Percentiles rank a stretch among this genome's conserved stretches.
phyloP scores from a whole-genome alignment of 1,140 invertebrate species.

The Brachionus angularis region DNA sequence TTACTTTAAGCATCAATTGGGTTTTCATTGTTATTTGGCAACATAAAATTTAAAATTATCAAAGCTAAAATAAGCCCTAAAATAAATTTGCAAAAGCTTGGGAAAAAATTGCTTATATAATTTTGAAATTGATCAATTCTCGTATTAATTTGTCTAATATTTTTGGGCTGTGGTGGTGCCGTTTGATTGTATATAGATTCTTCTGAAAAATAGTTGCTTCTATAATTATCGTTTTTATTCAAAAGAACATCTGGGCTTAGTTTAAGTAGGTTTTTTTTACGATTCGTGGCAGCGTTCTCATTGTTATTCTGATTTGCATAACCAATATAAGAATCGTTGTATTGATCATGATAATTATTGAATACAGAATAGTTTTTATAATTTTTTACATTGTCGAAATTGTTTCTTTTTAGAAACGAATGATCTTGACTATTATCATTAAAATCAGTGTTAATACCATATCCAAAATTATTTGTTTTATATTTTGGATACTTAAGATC shows the following conservation, averaged over 20 bases:
- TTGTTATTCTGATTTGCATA: not conserved
- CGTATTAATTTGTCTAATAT: not conserved
- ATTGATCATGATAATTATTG: too few relatives aligned
- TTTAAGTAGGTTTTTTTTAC: not conserved
- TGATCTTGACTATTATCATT: conserved; percentile 8
- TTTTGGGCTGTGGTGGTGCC: not conserved
- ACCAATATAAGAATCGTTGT: conserved; percentile 1
- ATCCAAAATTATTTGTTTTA: too few relatives aligned
- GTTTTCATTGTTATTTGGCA: not conserved
- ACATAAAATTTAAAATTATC: not conserved
- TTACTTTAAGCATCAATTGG: not conserved
- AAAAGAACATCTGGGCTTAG: too few relatives aligned
- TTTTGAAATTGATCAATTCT: not conserved
- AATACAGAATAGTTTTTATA: too few relatives aligned
- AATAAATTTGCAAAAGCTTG: not conserved
- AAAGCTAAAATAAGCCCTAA: not conserved
- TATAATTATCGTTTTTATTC: too few relatives aligned
- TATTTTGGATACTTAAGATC: too few relatives aligned
- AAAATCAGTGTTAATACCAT: too few relatives aligned
- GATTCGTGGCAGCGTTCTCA: too few relatives aligned
- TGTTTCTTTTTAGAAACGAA: conserved; percentile 14
- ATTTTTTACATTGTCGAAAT: not conserved
- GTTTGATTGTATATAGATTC: conserved; percentile 5
- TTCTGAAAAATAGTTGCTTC: too few relatives aligned
- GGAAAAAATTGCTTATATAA: not conserved